These are phyloP conservation scores for Upupa epops DNA, from an alignment of 2,113 vertebrate species.

Conservation along the genomic window DNA sequence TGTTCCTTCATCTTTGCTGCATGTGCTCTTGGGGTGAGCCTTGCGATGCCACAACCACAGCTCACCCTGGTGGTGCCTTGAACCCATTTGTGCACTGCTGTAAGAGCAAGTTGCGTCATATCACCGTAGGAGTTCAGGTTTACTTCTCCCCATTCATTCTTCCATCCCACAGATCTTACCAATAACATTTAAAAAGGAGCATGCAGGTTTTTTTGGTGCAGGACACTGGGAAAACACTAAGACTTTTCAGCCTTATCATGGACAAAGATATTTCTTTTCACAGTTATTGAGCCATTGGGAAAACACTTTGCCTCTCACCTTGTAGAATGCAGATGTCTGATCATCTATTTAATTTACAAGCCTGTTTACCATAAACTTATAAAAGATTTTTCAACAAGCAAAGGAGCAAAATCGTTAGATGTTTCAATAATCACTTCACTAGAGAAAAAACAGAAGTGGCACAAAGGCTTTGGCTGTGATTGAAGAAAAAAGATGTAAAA, in stretches of 20 bases:
- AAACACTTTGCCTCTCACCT: not conserved
- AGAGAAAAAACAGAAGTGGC: not conserved
- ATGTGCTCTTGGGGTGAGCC: not conserved
- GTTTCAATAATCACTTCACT: slow-evolving; percentile 37
- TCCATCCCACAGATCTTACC: not conserved
- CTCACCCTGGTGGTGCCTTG: not conserved
- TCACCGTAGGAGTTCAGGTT: not conserved
- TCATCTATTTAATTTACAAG: slow-evolving; percentile 36
- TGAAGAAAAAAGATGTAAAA: slow-evolving; percentile 53
- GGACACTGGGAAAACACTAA: not conserved
- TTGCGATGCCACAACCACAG: not conserved
- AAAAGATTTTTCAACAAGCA: slow-evolving; percentile 34
- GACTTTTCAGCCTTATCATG: not conserved
- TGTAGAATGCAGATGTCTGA: slow-evolving; percentile 13
- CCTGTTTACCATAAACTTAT: slow-evolving; percentile 12
- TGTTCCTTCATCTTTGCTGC: not conserved
- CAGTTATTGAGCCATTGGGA: not conserved
- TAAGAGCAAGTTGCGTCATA: not conserved
- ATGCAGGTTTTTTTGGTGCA: not conserved
- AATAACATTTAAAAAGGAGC: not conserved
- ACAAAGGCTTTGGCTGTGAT: slow-evolving; percentile 26
- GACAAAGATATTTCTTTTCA: not conserved
- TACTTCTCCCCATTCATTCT: not conserved
- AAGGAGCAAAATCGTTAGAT: slow-evolving; percentile 35
- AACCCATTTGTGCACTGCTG: not conserved